Base-by-base conservation (phyloP, 2,888 invertebrate genomes). In the Ophioninae sp. region DNA sequence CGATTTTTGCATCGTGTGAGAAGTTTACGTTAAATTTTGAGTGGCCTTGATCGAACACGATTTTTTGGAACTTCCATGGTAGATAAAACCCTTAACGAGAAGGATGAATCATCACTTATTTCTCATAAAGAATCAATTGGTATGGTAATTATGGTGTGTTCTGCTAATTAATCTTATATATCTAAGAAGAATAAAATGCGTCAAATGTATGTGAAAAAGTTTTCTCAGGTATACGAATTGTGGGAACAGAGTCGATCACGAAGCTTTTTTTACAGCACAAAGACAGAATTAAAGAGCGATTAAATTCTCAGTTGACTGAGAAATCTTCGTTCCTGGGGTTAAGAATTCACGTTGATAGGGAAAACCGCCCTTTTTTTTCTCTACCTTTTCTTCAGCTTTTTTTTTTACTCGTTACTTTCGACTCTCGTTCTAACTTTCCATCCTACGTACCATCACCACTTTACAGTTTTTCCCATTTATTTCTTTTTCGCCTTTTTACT, bases 221-320 rank as follows among this genome's bases (percentile, higher is more conserved):
- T 22, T 23, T 51, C 13, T 17, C 5, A 51, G 41, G 22, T 23
- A 5, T 10, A 58, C n/a, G 71, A 10, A 7, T 58, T 37, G 6
- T 58, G n/a, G 20, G 17, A 71, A 30, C 5, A n/a, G 56, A 58
- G 9, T 72, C 44, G 13, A 44, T 44, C 13, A 13, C n/a, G 1
- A 39, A n/a, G 30, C 17, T 37, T 17, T 10, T 64, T 37, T 67
- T 13, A 10, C 58, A 59, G 23, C 58, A 58, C 51, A 51, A 59
- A 79, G 72, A 72, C 72, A 58, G 65, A 77, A 85, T 80, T 75
- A 81, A 81, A 81, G 68, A 76, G 69, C 71, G 69, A 79, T 76
- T 80, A 78, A 75, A 69, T 75, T 65, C 64, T 56, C 79, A 76
- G 67, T 78, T 79, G 81, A 84, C 79, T 72, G 75, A 75, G 59